These are phyloP conservation scores for Gadus chalcogrammus DNA, from an alignment of 2,113 vertebrate genomes.

Conservation along the genomic window DNA sequence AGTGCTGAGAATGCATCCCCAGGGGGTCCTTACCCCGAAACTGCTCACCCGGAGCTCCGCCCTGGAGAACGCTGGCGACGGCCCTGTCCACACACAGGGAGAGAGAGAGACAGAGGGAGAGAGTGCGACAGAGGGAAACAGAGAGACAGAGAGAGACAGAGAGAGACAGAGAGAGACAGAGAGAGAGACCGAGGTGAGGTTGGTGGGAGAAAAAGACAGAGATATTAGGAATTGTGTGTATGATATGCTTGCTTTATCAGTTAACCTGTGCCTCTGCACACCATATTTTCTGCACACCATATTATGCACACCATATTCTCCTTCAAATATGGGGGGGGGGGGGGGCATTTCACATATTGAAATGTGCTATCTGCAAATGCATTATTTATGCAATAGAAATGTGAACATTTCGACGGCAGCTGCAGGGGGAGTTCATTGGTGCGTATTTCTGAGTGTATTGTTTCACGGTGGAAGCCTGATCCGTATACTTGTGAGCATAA, in stretches of 20 bases:
- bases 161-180: neutral
- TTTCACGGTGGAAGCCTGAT: neutral
- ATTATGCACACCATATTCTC: slow-evolving; percentile 18
- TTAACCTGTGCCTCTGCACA: slow-evolving; percentile 29
- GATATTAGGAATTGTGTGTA: slow-evolving; percentile 36
- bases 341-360: neutral
- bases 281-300: slow-evolving; percentile 3
- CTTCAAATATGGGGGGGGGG: neutral
- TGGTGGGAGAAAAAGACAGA: slow-evolving; percentile 1
- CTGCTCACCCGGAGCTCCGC: slow-evolving; percentile 86
- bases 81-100: slow-evolving; percentile 74
- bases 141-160: too few relatives aligned
- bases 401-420: neutral
- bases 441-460: neutral
- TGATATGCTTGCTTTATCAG: slow-evolving; percentile 40
- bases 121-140: too few relatives aligned
- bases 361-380: too few relatives aligned
- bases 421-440: neutral
- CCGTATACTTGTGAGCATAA: neutral
- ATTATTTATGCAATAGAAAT: too few relatives aligned
- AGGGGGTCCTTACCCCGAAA: slow-evolving; percentile 91
- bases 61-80: slow-evolving; percentile 94
- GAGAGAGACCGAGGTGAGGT: neutral
- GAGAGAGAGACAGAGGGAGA: neutral
- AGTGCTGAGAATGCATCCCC: slow-evolving; percentile 89